Base-by-base conservation (phyloP, 1,140 invertebrate species). In the Melanaphis sacchari region DNA sequence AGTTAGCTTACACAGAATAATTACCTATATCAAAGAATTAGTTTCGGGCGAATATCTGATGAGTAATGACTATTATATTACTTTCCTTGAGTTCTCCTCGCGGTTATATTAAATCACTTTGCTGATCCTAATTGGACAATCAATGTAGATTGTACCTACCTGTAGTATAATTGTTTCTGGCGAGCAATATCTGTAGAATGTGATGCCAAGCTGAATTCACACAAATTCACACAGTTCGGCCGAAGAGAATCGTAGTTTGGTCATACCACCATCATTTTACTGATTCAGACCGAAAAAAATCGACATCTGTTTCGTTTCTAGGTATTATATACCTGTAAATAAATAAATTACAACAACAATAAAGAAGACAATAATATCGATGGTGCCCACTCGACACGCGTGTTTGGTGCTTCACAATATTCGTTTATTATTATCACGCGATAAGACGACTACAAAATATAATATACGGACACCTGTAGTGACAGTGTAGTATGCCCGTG, bases 341-440 rank as follows among this genome's bases (percentile, higher is more conserved):
- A 21, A 82, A 26, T 40, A 40, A 82, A 82, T 81, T 15, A 31
- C 22, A 82, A 40, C 2, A 40, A 26, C 21, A 24, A 84, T 24
- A 7, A 82, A 21, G 22, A 82, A 18, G 22, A 38, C 4, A 82
- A 9, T 82, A 82, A 40, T 36, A 18, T 24, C 2, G 21, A 21
- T 38, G 21, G 81, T 82, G n/a, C 9, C 21, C 38, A 40, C 82
- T 84, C 9, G 24, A 84, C 5, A 84, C 24, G 24, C 24, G 84
- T 41, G 18, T 49, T 15, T 49, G 46, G 46, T 49, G 24, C 38
- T 43, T 31, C 41, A 31, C 26, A 6, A 43, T 43, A 43, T 85
- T 87, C 26, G 85, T 87, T 49, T 46, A n/a, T 87, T 87, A 87
- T 87, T 31, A 46, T n/a, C 43, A 46, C 31, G 85, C 43, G 85